Evolutionary conservation across 2,113 vertebrate species (phyloP), one percentile per base, ranked within the genome.

Genomic region (Phainopepla nitens): DNA sequence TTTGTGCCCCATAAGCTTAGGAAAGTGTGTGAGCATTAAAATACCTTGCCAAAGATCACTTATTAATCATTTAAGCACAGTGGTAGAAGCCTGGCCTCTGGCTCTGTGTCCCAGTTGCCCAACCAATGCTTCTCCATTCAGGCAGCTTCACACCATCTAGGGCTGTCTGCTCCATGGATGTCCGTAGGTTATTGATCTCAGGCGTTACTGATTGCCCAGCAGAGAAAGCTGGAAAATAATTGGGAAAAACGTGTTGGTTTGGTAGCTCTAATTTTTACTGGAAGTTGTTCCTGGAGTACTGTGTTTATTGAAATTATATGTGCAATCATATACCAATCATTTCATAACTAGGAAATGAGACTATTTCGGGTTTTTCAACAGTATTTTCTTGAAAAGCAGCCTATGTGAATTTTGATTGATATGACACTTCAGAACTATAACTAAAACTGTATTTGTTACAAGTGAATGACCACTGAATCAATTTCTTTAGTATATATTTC

Each of bases 331-430:
- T 81, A 57, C 39, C 68, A 65, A 66, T 91, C 11, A 50, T 61
- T 90, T 82, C 36, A 29, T 88, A 92, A 69, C 18, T 65, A 69
- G 47, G 16, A 77, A 89, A 80, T 62, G 45, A 87, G 75, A 88
- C n/a, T 64, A 77, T 80, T 94, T 85, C 41, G 77, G 62, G 25
- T 51, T 80, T 94, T 82, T 69, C 54, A 70, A 16, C n/a, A 86
- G 27, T 36, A 66, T 96, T 85, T 82, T 84, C 42, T 79, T 69
- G 53, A 87, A 94, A 93, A 87, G 71, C 68, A 91, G 47, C 20
- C 87, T 75, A 10, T 91, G 77, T 92, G 94, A 70, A 88, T 95
- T 96, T 94, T 95, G 93, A 94, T 94, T 90, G 90, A 96, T 96
- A 72, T 50, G 75, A 80, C 79, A 49, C 47, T 86, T 91, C 35